Percentiles rank a stretch among this genome's conserved stretches.
These are phyloP conservation scores for Leucozona laternaria DNA, from an alignment of 2,888 invertebrate genomes.

Conservation along the genomic window DNA sequence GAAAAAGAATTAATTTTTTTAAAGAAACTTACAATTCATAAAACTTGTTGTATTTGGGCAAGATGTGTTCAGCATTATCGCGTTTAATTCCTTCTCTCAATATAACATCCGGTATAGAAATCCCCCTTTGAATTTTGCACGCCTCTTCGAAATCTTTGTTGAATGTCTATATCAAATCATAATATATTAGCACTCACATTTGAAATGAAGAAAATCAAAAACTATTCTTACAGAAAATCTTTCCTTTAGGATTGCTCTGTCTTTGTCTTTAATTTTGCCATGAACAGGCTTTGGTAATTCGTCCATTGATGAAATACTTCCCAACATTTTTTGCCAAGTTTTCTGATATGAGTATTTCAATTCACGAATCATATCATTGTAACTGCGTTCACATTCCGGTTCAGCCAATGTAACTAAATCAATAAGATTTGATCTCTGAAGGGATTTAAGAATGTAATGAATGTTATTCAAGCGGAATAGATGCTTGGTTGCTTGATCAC, in stretches of 20 bases:
- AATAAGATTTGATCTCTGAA: slow-evolving; percentile 93
- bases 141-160: slow-evolving; percentile 98
- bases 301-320: slow-evolving; percentile 89
- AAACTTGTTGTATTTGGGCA: slow-evolving; percentile 93
- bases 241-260: slow-evolving; percentile 93
- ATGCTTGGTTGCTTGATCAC: slow-evolving; percentile 92
- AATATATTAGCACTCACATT: neutral
- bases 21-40: slow-evolving; percentile 86
- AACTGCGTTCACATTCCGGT: slow-evolving; percentile 93
- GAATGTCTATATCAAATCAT: slow-evolving; percentile 88
- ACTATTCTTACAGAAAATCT: slow-evolving; percentile 90
- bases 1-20: too few species aligned
- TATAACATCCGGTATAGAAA: slow-evolving; percentile 96
- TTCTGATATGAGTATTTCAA: slow-evolving; percentile 86
- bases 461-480: slow-evolving; percentile 97
- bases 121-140: slow-evolving; percentile 92
- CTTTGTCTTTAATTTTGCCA: slow-evolving; percentile 93
- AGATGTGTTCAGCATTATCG: slow-evolving; percentile 94
- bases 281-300: slow-evolving; percentile 88
- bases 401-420: slow-evolving; percentile 92
- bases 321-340: slow-evolving; percentile 93
- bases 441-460: slow-evolving; percentile 96
- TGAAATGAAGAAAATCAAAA: neutral
- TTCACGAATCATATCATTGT: slow-evolving; percentile 93
- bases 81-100: slow-evolving; percentile 93